Conservation (phyloP, 2,113 vertebrate genomes). For the Laticauda colubrina region DNA sequence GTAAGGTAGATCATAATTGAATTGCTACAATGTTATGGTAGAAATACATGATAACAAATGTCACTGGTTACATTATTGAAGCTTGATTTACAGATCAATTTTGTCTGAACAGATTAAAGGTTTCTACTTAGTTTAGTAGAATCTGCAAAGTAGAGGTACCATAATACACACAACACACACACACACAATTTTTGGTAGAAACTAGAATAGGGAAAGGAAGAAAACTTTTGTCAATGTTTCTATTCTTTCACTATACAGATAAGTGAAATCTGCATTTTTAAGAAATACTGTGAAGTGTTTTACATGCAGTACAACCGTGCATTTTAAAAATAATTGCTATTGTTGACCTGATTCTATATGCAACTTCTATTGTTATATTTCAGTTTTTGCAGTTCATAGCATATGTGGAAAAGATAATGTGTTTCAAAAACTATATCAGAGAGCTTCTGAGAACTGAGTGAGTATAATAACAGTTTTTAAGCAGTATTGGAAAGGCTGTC, state of each 20-base stretch:
- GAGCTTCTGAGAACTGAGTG: neutral
- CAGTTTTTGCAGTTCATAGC: neutral
- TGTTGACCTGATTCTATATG: neutral
- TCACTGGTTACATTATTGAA: neutral
- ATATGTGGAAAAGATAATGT: neutral
- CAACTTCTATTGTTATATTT: neutral
- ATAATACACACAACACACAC: no score
- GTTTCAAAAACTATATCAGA: neutral
- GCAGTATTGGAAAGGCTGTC: neutral
- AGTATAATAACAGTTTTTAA: neutral
- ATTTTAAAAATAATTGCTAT: neutral
- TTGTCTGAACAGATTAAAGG: neutral
- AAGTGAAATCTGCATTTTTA: neutral
- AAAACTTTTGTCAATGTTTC: neutral
- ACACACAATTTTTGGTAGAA: neutral
- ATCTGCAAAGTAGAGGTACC: neutral
- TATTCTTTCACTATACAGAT: neutral
- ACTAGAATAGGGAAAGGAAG: neutral
- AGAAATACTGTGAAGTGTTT: neutral
- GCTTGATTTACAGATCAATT: neutral
- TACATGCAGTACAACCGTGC: no score
- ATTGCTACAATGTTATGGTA: neutral
- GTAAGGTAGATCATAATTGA: neutral
- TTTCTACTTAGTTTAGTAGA: neutral
- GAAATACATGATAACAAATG: neutral